Evolutionary conservation across 1,140 invertebrate genomes (phyloP), one percentile per base, ranked within the genome.

Genomic region (Drosophila lacertosa): DNA sequence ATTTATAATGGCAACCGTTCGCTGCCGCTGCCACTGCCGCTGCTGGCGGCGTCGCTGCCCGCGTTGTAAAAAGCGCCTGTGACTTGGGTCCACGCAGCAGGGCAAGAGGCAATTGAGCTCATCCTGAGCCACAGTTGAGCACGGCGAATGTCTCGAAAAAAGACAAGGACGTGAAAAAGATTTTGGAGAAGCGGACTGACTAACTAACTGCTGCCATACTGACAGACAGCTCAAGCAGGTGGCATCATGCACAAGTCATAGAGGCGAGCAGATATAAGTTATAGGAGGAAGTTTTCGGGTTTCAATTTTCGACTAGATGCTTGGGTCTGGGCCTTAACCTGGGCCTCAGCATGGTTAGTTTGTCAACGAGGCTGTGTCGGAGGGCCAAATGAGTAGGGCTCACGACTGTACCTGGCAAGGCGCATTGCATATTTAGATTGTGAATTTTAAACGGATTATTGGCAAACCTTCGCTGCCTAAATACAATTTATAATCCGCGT

Each of bases 1-100:
- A 86, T 86, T 86, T 82, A 88, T 88, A 86, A 86, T 88, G 81
- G 81, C 74, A 67, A 64, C 40, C 40, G 22, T 60, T 66, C 42
- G 74, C 72, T 50, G 64, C 63, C 50, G 75, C 70, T 13, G 26
- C 9, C 15, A 35, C 20, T 20, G 33, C 22, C 22, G 22, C 51
- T 11, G 22, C 22, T 24, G 4, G 4, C n/a, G 39, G 3, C 7
- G 32, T 15, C 15, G 50, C 20, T 20, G 33, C n/a, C 15, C 26
- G 32, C 16, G 4, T 16, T 40, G 35, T 26, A 22, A 42, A 33
- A 11, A 9, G 20, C 35, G 10, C 33, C 16, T 45, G 18, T 0
- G 18, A 44, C 16, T 33, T 26, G 44, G 10, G 50, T 45, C 59
- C 47, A 32, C 11, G 37, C 37, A 15, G 5, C 22, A 40, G 35